phyloP scores from a whole-genome alignment of 2,888 invertebrate species.

The Iphiclides podalirius region DNA sequence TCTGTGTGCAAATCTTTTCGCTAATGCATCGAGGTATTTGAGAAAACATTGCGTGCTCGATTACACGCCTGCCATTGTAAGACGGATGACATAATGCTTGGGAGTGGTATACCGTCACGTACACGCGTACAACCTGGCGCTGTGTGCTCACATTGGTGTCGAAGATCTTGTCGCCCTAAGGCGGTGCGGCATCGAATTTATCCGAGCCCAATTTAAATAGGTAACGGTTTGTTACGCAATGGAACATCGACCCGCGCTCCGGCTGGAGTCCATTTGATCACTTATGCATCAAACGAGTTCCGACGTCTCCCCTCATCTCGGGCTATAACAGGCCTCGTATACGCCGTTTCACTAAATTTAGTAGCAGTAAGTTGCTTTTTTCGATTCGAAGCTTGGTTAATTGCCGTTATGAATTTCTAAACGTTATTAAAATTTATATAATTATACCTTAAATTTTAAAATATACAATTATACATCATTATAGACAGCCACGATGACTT shows the following conservation, averaged over 20 bases:
- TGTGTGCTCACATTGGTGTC: conserved; percentile 45
- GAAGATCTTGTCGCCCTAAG: conserved; percentile 41
- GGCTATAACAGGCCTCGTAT: conserved; percentile 37
- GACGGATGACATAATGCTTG: conserved; percentile 49
- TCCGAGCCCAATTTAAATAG: conserved; percentile 72
- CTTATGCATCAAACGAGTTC: conserved; percentile 72
- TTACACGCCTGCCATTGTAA: conserved; percentile 23
- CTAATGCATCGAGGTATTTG: too few relatives aligned
- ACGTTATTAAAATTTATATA: conserved; percentile 11
- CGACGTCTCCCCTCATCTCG: conserved; percentile 47
- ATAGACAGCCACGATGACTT: neutral
- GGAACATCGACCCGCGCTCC: conserved; percentile 63
- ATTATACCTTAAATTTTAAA: neutral
- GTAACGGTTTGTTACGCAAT: conserved; percentile 73
- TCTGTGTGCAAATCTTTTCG: too few relatives aligned
- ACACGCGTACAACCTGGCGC: conserved; percentile 48
- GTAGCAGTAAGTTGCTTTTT: conserved; percentile 48
- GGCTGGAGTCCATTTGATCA: conserved; percentile 64
- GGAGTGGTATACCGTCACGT: conserved; percentile 52
- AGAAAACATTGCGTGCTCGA: conserved; percentile 12
- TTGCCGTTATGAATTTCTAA: conserved; percentile 22
- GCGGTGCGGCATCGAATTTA: conserved; percentile 51
- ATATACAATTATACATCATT: neutral
- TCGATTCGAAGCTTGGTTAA: conserved; percentile 45
- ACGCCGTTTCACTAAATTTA: conserved; percentile 47